These are phyloP conservation scores for Embidobia sp. DNA, from an alignment of 2,888 invertebrate genomes.

Conservation along the genomic window DNA sequence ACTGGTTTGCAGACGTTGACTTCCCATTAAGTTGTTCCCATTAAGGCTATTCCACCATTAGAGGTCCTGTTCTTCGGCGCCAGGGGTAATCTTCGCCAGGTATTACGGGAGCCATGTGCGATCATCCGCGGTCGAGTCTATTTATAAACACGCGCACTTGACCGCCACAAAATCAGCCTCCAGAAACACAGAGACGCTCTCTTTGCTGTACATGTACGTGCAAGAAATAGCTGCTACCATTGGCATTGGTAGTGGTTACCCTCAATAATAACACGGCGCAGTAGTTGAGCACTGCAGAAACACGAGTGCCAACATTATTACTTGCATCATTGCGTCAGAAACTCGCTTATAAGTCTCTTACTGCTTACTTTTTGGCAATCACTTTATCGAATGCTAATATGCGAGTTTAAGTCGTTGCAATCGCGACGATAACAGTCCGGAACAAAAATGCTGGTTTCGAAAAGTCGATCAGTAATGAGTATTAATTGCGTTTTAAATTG, in stretches of 20 bases:
- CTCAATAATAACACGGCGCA: slow-evolving; percentile 32
- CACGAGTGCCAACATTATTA: slow-evolving; percentile 4
- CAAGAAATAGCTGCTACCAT: background rate
- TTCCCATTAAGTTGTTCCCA: slow-evolving; percentile 71
- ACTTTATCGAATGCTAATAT: slow-evolving; percentile 30
- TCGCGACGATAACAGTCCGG: no score
- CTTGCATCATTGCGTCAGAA: slow-evolving; percentile 35
- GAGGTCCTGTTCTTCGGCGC: slow-evolving; percentile 57
- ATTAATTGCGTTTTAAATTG: no score
- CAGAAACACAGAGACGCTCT: background rate
- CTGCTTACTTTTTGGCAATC: slow-evolving; percentile 30
- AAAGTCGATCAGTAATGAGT: no score
- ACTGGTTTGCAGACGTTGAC: slow-evolving; percentile 72
- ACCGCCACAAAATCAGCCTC: slow-evolving; percentile 40
- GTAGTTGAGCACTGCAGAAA: slow-evolving; percentile 20
- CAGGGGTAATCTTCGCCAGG: slow-evolving; percentile 65
- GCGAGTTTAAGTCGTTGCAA: slow-evolving; percentile 23
- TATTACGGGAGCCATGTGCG: slow-evolving; percentile 64
- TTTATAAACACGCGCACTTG: slow-evolving; percentile 66
- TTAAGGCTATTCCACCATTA: slow-evolving; percentile 70
- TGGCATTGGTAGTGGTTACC: slow-evolving; percentile 30
- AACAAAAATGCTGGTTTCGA: no score
- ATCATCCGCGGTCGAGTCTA: slow-evolving; percentile 62
- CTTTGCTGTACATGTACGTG: background rate
- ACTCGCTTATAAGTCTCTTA: slow-evolving; percentile 22